phyloP scores from a whole-genome alignment of 2,113 vertebrate genomes.

The Mirounga angustirostris region DNA sequence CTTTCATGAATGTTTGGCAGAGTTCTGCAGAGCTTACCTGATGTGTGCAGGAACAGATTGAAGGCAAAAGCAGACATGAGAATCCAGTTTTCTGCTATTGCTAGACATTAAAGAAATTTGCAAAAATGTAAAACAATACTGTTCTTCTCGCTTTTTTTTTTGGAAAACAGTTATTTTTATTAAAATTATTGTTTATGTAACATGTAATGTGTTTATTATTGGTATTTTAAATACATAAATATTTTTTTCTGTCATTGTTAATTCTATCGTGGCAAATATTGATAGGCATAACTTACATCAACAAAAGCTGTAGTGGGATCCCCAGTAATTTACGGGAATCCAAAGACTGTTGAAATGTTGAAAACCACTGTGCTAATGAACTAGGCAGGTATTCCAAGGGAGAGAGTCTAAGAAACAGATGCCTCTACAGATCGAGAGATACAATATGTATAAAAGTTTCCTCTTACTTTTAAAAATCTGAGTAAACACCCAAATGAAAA shows the following conservation, averaged over 20 bases:
- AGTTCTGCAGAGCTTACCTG: not conserved
- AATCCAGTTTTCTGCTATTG: not conserved
- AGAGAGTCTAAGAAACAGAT: not conserved
- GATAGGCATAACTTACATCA: not conserved
- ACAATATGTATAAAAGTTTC: too few relatives aligned
- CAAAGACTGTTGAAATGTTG: not conserved
- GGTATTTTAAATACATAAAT: not conserved
- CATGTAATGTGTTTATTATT: not conserved
- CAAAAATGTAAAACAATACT: not conserved
- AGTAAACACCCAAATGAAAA: not conserved
- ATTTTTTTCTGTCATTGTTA: not conserved
- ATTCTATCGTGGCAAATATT: not conserved
- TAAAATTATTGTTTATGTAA: not conserved
- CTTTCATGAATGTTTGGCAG: not conserved
- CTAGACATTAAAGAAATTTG: not conserved
- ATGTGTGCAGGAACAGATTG: not conserved
- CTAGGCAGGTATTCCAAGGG: not conserved
- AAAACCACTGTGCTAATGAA: not conserved
- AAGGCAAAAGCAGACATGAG: not conserved
- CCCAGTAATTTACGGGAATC: not conserved
- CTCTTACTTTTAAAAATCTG: not conserved
- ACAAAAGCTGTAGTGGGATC: not conserved
- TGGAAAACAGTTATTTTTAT: not conserved
- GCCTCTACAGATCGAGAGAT: not conserved
- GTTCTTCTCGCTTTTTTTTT: not conserved